A percentile compares a stretch with the other conserved stretches of the same genome.
Evolutionary conservation across 2,888 invertebrate species (phyloP).

Genomic region (Onchidella celtica): DNA sequence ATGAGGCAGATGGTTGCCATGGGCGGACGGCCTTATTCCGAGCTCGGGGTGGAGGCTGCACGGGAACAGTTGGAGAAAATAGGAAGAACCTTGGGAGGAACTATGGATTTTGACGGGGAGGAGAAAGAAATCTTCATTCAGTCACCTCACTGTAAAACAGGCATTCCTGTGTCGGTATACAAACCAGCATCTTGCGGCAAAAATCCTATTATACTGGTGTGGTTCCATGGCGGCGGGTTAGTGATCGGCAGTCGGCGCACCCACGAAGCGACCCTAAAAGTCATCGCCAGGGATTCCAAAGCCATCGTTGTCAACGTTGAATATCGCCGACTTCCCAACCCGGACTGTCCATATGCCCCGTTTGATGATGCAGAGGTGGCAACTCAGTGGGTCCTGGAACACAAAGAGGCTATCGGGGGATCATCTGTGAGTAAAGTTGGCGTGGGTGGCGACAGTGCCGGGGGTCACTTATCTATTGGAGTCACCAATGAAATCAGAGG

Average conservation of each 20-base stretch:
- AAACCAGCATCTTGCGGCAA: slow-evolving; percentile 18
- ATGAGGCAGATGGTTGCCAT: background rate
- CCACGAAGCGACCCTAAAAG: background rate
- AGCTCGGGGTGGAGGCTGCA: slow-evolving; percentile 8
- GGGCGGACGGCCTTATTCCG: background rate
- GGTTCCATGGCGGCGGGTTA: slow-evolving; percentile 39
- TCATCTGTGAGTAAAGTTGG: slow-evolving; percentile 33
- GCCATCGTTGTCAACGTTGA: slow-evolving; percentile 50
- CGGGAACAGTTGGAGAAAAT: background rate
- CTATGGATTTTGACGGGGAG: slow-evolving; percentile 28
- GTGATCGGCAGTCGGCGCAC: slow-evolving; percentile 11
- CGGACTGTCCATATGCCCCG: slow-evolving; percentile 42
- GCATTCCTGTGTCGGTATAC: slow-evolving; percentile 40
- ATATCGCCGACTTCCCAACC: slow-evolving; percentile 51
- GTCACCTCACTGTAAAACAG: slow-evolving; percentile 3
- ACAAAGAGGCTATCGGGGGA: slow-evolving; percentile 43
- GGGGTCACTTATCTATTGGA: slow-evolving; percentile 34
- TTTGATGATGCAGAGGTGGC: slow-evolving; percentile 49
- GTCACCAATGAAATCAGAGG: slow-evolving; percentile 30
- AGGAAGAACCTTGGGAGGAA: background rate
- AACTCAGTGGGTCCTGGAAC: slow-evolving; percentile 47
- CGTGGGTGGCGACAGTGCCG: slow-evolving; percentile 46
- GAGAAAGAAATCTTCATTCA: slow-evolving; percentile 32
- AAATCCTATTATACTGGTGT: slow-evolving; percentile 28
- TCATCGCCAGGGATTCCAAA: slow-evolving; percentile 32